Evolutionary conservation across 2,888 invertebrate species (phyloP).

Genomic region (Patella pellucida): DNA sequence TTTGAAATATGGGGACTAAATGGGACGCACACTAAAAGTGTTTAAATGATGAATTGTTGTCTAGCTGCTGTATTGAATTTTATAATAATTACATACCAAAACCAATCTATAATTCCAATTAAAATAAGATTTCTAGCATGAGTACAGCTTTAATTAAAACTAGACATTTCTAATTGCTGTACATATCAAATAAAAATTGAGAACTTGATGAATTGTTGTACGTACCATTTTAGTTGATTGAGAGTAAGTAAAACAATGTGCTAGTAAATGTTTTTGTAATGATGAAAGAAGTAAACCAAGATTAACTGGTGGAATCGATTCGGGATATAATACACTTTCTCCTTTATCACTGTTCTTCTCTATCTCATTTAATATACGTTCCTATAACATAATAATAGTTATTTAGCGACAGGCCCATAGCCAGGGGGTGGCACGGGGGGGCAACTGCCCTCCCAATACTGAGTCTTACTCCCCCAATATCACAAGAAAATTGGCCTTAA

Average conservation of each 20-base stretch:
- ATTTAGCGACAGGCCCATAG: too few relatives aligned
- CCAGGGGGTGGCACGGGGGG: too few relatives aligned
- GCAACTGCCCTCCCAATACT: too few relatives aligned
- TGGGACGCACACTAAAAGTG: too few relatives aligned
- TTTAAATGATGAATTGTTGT: too few relatives aligned
- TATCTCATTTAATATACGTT: constrained; percentile 67
- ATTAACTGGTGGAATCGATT: constrained; percentile 66
- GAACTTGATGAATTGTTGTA: neutral
- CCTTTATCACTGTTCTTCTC: constrained; percentile 58
- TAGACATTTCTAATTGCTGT: neutral
- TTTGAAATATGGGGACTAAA: too few relatives aligned
- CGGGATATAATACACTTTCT: constrained; percentile 12
- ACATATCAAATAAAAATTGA: neutral
- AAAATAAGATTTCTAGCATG: too few relatives aligned
- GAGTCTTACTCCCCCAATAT: too few relatives aligned
- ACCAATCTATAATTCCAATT: too few relatives aligned
- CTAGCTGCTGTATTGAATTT: too few relatives aligned
- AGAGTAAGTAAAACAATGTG: constrained; percentile 70
- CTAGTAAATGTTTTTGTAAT: constrained; percentile 76
- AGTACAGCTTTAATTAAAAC: neutral
- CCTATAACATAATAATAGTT: constrained; percentile 50
- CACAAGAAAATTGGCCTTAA: too few relatives aligned
- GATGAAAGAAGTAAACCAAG: constrained; percentile 75
- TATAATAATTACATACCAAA: too few relatives aligned
- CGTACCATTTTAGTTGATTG: neutral